Conservation (phyloP, 2,797 vertebrate species). For the Anas capensis region DNA sequence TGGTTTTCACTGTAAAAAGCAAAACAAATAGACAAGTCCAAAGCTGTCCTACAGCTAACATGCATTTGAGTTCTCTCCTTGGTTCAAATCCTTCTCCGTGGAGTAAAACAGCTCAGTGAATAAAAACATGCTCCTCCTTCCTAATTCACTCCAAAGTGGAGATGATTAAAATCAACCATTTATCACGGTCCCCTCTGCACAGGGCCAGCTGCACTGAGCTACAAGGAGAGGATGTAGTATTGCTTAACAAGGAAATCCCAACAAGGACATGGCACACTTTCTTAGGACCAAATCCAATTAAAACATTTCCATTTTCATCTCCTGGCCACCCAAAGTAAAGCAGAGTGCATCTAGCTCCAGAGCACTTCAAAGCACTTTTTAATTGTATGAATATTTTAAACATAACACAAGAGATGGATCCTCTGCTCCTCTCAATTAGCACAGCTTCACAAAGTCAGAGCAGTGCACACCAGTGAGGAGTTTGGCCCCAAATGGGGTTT, state of each 20-base stretch:
- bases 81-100: background rate
- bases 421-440: conserved; percentile 43
- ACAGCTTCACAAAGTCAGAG: conserved; percentile 6
- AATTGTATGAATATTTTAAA: conserved; percentile 68
- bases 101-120: conserved; percentile 28
- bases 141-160: conserved; percentile 34
- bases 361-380: conserved; percentile 61
- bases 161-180: conserved; percentile 67
- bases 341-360: background rate
- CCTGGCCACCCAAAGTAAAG: conserved; percentile 46
- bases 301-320: conserved; percentile 69
- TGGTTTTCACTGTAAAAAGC: background rate
- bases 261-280: conserved; percentile 70
- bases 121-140: conserved; percentile 51
- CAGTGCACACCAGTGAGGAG: background rate
- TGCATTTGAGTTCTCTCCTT: background rate
- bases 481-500: background rate
- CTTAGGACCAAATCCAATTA: conserved; percentile 70
- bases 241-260: conserved; percentile 56
- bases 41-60: background rate
- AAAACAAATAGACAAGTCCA: background rate
- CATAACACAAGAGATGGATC: background rate
- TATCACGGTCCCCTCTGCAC: conserved; percentile 44
- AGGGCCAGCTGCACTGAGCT: background rate
- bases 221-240: background rate